A percentile compares a stretch with the other conserved stretches of the same genome.
Conservation (phyloP, 2,113 vertebrate genomes). For the Toxotes chatareus region DNA sequence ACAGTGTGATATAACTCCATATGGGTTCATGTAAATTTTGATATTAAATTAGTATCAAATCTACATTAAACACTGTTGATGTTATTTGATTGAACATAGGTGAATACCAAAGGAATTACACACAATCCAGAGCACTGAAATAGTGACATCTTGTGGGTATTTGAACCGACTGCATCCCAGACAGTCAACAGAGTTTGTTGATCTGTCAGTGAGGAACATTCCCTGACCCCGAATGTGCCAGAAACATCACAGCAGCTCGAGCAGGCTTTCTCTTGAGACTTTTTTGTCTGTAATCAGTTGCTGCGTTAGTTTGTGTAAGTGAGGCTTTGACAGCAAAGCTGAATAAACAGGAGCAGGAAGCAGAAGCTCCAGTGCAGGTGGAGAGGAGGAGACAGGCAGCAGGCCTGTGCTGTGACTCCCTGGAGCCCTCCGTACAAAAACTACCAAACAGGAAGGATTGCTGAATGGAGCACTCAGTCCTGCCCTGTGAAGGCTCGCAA, state of each 20-base stretch:
- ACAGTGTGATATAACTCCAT: neutral
- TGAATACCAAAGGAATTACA: slow-evolving; percentile 12
- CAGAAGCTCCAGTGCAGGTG: slow-evolving; percentile 71
- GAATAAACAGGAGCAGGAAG: slow-evolving; percentile 84
- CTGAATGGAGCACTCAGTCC: slow-evolving; percentile 59
- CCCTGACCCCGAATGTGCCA: slow-evolving; percentile 33
- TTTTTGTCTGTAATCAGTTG: slow-evolving; percentile 35
- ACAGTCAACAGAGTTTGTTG: slow-evolving; percentile 31
- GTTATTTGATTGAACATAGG: slow-evolving; percentile 5
- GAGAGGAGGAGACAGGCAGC: slow-evolving; percentile 66
- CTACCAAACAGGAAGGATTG: slow-evolving; percentile 78
- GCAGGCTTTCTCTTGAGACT: slow-evolving; percentile 38
- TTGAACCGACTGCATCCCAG: slow-evolving; percentile 18
- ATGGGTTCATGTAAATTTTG: neutral
- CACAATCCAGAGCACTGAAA: slow-evolving; percentile 40
- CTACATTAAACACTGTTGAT: neutral
- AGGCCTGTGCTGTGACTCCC: slow-evolving; percentile 51
- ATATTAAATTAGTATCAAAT: neutral
- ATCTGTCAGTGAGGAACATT: slow-evolving; percentile 40
- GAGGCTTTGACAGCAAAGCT: slow-evolving; percentile 73
- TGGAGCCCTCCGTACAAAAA: slow-evolving; percentile 52
- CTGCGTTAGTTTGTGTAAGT: slow-evolving; percentile 58
- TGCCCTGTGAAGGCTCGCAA: slow-evolving; percentile 30
- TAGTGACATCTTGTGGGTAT: slow-evolving; percentile 74
- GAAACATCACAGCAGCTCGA: slow-evolving; percentile 60